These are phyloP conservation scores for Trachymyrmex septentrionalis DNA, from an alignment of 1,140 invertebrate species.

Conservation along the genomic window DNA sequence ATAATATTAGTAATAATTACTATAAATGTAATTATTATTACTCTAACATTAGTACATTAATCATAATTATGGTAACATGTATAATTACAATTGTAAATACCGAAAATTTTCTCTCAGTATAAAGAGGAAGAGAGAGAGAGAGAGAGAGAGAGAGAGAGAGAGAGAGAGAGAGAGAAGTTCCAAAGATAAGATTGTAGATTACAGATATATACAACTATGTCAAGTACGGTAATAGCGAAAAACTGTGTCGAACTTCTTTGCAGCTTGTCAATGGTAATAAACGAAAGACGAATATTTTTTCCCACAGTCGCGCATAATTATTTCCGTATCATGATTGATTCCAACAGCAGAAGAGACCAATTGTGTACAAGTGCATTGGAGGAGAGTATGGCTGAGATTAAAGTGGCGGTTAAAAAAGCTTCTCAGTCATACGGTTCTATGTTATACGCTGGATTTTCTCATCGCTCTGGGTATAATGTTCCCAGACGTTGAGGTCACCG, in stretches of 20 bases:
- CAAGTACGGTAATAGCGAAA: neutral
- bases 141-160: neutral
- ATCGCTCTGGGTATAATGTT: conserved; percentile 69
- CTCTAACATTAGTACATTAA: too few species aligned
- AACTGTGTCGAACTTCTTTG: neutral
- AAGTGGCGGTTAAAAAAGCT: conserved; percentile 57
- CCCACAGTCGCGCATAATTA: conserved; percentile 6
- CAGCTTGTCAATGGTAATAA: neutral
- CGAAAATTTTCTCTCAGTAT: too few species aligned
- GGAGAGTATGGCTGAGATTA: conserved; percentile 32
- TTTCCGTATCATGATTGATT: conserved; percentile 30
- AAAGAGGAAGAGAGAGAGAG: too few species aligned
- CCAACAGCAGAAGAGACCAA: neutral
- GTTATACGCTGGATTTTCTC: conserved; percentile 67
- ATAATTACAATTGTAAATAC: too few species aligned
- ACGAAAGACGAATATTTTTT: conserved; percentile 20
- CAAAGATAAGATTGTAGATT: neutral
- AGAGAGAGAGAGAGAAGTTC: neutral
- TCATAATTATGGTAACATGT: too few species aligned
- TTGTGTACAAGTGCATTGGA: neutral
- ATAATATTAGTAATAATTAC: too few species aligned
- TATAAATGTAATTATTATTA: too few species aligned
- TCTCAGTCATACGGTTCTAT: conserved; percentile 48
- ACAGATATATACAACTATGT: neutral
- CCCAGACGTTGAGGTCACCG: conserved; percentile 62